Evolutionary conservation across 2,113 vertebrate genomes (phyloP).

Genomic region (Tamias sibiricus): DNA sequence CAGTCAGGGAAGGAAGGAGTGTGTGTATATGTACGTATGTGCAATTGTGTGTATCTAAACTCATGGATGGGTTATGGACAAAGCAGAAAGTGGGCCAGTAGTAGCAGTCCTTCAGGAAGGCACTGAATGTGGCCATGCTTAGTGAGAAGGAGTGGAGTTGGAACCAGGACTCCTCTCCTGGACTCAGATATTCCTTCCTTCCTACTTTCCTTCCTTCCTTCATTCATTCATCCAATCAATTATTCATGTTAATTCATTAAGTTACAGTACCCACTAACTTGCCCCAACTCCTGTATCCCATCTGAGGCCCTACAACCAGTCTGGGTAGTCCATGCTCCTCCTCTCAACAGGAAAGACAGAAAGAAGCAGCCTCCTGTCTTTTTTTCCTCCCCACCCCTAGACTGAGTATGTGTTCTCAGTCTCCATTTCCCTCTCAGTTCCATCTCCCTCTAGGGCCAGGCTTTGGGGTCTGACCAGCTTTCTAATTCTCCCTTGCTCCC

Average conservation of each 20-base stretch:
- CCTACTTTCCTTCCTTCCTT: background rate
- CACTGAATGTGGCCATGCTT: background rate
- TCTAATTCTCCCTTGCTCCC: background rate
- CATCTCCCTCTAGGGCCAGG: background rate
- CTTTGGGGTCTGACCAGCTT: background rate
- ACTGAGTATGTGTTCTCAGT: background rate
- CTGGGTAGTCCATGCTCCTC: background rate
- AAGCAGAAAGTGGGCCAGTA: conserved; percentile 43
- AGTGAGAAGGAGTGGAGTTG: background rate
- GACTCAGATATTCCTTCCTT: background rate
- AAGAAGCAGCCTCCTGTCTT: too few species aligned
- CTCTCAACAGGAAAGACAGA: background rate
- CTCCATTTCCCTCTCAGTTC: background rate
- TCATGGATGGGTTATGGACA: conserved; percentile 14
- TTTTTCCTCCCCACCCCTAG: background rate
- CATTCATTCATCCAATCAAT: background rate
- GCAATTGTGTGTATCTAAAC: conserved; percentile 24
- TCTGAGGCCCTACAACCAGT: background rate
- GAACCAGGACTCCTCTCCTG: background rate
- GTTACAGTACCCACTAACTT: background rate
- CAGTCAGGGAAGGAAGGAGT: conserved; percentile 3
- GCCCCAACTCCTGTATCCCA: background rate
- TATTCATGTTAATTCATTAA: background rate
- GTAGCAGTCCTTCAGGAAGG: background rate
- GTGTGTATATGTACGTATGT: background rate